phyloP scores from a whole-genome alignment of 2,797 vertebrate genomes.

The Malacoraja senta region DNA sequence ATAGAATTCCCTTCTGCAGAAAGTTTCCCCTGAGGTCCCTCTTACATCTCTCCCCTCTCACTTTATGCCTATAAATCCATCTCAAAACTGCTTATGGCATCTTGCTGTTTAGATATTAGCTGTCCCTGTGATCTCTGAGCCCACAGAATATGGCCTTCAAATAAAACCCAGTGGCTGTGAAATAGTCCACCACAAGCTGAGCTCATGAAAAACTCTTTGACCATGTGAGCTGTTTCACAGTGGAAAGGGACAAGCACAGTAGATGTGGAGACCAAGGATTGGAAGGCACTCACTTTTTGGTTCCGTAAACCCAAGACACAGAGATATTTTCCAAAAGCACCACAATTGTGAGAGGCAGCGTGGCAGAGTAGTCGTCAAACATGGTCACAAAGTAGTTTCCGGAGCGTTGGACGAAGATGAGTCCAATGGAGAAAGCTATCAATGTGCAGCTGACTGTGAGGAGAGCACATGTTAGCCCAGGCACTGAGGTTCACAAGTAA shows the following conservation, averaged over 20 bases:
- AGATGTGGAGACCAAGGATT: background rate
- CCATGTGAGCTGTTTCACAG: background rate
- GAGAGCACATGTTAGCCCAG: background rate
- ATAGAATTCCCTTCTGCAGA: no score
- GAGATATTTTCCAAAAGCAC: conserved; percentile 68
- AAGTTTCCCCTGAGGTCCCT: no score
- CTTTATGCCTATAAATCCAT: no score
- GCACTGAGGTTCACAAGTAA: background rate
- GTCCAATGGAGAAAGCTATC: conserved; percentile 64
- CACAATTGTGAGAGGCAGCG: conserved; percentile 67
- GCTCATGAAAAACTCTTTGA: background rate
- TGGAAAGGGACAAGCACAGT: background rate
- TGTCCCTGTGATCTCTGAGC: background rate
- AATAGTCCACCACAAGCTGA: background rate
- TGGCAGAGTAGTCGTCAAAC: conserved; percentile 72
- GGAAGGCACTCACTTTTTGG: conserved; percentile 74
- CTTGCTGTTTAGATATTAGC: background rate
- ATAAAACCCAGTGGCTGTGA: background rate
- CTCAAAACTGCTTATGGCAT: background rate
- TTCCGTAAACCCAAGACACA: conserved; percentile 79
- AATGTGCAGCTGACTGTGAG: conserved; percentile 59
- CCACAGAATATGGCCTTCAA: background rate
- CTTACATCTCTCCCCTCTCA: no score
- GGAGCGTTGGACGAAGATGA: conserved; percentile 68
- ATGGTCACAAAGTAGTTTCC: conserved; percentile 72